Conservation (phyloP, 2,113 vertebrate species). For the Chunga burmeisteri region DNA sequence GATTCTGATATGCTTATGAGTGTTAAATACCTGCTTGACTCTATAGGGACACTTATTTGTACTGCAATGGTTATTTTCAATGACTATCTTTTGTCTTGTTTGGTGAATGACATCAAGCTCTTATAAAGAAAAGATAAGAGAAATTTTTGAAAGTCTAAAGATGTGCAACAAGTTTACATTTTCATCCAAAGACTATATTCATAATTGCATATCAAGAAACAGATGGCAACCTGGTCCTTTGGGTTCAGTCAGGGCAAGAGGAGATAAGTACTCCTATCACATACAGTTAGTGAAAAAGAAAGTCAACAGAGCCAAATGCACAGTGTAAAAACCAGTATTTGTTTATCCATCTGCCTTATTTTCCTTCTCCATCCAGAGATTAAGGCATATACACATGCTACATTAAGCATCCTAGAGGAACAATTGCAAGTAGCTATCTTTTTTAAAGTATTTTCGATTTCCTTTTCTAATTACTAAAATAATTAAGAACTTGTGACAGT, state of each 20-base stretch:
- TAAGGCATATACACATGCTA: neutral
- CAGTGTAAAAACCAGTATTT: neutral
- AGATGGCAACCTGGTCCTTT: neutral
- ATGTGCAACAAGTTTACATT: neutral
- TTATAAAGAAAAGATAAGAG: neutral
- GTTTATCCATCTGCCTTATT: neutral
- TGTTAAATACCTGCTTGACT: neutral
- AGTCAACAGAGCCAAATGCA: neutral
- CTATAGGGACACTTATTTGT: neutral
- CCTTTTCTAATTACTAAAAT: slow-evolving; percentile 40
- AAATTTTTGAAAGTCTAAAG: neutral
- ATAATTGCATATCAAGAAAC: neutral
- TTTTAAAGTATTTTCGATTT: neutral
- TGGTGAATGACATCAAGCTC: neutral
- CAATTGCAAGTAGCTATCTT: neutral
- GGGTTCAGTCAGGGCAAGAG: neutral
- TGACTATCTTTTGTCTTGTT: neutral
- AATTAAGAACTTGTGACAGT: slow-evolving; percentile 39
- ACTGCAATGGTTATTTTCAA: neutral
- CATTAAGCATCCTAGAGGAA: neutral
- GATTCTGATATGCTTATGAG: neutral
- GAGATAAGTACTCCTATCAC: neutral
- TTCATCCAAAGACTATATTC: neutral
- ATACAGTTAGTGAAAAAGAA: neutral
- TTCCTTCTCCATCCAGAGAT: neutral